Evolutionary conservation across 1,140 invertebrate genomes (phyloP).

Genomic region (Lordiphosa collinella): DNA sequence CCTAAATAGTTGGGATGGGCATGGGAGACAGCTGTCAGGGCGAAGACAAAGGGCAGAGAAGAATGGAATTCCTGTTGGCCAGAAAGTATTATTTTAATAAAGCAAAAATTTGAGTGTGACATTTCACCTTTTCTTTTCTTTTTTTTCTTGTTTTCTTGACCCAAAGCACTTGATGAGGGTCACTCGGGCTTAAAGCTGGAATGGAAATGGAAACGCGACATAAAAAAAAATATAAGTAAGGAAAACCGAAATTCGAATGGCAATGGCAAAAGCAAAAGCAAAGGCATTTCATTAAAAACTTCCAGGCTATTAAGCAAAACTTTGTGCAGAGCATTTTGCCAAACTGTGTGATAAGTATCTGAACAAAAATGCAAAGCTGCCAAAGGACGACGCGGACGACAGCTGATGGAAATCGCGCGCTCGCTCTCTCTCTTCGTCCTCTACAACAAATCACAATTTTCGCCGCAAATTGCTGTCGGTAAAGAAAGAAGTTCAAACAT

Average conservation of each 20-base stretch:
- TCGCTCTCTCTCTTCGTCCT: conserved; percentile 32
- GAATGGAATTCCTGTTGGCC: conserved; percentile 21
- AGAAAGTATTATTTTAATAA: conserved; percentile 69
- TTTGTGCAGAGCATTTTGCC: conserved; percentile 72
- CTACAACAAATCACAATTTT: conserved; percentile 74
- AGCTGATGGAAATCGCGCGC: conserved; percentile 71
- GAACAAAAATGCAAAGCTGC: conserved; percentile 74
- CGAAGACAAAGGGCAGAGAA: conserved; percentile 2
- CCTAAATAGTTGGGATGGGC: conserved; percentile 21
- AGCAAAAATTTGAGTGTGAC: conserved; percentile 68
- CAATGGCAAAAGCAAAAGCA: conserved; percentile 43
- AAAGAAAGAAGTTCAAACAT: conserved; percentile 68
- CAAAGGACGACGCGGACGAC: conserved; percentile 55
- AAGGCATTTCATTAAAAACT: conserved; percentile 78
- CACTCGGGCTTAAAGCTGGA: conserved; percentile 46
- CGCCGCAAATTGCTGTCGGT: conserved; percentile 73
- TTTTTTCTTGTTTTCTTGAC: conserved; percentile 11
- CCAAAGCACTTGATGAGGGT: conserved; percentile 36
- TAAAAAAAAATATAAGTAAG: conserved; percentile 1
- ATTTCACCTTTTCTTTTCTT: conserved; percentile 61
- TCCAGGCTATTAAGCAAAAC: conserved; percentile 78
- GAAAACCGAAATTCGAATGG: conserved; percentile 14
- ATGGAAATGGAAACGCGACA: background rate
- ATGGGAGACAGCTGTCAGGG: conserved; percentile 60
- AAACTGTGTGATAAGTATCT: conserved; percentile 78